Evolutionary conservation across 92 coral and sea anemone genomes (phyloP).

Genomic region (Parazoanthus swiftii): DNA sequence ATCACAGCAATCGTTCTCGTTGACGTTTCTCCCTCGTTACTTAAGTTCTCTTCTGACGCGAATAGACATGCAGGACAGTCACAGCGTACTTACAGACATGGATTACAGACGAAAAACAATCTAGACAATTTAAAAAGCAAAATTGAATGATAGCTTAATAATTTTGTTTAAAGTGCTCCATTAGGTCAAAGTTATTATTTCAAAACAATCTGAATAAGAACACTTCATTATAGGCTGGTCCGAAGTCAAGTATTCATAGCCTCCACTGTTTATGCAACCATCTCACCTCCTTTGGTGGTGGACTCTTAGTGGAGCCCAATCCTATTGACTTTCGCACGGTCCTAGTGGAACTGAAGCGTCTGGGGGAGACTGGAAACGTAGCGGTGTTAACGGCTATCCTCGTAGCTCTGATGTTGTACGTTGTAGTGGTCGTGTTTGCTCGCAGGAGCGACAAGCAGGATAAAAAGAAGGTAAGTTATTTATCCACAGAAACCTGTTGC

Average conservation of each 20-base stretch:
- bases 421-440: conserved; percentile 66
- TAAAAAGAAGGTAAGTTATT: conserved; percentile 53
- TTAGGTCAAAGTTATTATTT: neutral
- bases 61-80: no score
- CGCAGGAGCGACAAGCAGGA: conserved; percentile 74
- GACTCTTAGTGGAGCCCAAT: conserved; percentile 75
- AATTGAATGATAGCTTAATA: no score
- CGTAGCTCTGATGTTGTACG: conserved; percentile 55
- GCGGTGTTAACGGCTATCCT: conserved; percentile 67
- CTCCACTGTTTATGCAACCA: conserved; percentile 84
- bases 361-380: conserved; percentile 71
- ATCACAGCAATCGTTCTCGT: no score
- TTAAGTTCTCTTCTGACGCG: no score
- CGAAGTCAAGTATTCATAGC: conserved; percentile 33
- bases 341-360: conserved; percentile 57
- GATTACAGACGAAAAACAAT: neutral
- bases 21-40: no score
- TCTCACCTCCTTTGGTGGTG: conserved; percentile 87
- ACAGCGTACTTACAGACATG: neutral
- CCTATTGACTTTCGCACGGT: conserved; percentile 76
- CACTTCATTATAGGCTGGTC: conserved; percentile 59
- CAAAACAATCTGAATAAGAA: neutral
- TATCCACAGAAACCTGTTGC: neutral
- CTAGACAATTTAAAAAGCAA: neutral
- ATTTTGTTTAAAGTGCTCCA: neutral